These are phyloP conservation scores for Drosophila sordidula DNA, from an alignment of 2,888 invertebrate species.

Conservation along the genomic window DNA sequence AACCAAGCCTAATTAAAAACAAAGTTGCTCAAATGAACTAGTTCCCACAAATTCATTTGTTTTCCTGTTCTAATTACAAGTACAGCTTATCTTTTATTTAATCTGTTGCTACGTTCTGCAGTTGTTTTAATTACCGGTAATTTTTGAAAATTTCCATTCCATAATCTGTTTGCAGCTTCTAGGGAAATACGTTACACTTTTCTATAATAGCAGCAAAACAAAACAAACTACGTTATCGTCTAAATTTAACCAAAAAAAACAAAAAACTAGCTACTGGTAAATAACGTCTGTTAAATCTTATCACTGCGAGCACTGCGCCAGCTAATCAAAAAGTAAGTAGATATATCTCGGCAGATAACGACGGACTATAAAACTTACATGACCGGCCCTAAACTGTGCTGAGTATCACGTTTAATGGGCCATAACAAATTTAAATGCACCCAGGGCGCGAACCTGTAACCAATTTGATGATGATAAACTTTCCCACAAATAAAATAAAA, in stretches of 20 bases:
- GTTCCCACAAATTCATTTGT: conserved; percentile 8
- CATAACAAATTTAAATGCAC: conserved; percentile 35
- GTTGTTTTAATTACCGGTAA: neutral
- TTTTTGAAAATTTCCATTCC: neutral
- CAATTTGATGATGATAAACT: conserved; percentile 30
- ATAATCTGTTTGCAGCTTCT: neutral
- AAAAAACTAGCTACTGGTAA: conserved; percentile 3
- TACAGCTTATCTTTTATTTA: neutral
- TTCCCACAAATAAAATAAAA: conserved; percentile 48
- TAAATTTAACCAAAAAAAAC: neutral
- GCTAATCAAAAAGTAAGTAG: conserved; percentile 14
- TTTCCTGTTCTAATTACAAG: neutral
- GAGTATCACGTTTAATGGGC: conserved; percentile 32
- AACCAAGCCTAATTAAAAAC: neutral
- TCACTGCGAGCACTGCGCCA: conserved; percentile 21
- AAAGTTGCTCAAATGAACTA: conserved; percentile 5
- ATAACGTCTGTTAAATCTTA: conserved; percentile 12
- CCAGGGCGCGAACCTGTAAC: conserved; percentile 16
- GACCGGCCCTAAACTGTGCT: neutral
- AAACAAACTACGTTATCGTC: conserved; percentile 3
- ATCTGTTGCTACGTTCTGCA: neutral
- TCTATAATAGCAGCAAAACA: too few relatives aligned
- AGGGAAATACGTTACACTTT: neutral
- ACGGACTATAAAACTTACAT: neutral
- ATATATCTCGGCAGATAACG: conserved; percentile 8